Percentiles rank a stretch among this genome's conserved stretches.
These are phyloP conservation scores for Palythoa heliodiscus DNA, from an alignment of 92 coral and sea anemone species.

Conservation along the genomic window DNA sequence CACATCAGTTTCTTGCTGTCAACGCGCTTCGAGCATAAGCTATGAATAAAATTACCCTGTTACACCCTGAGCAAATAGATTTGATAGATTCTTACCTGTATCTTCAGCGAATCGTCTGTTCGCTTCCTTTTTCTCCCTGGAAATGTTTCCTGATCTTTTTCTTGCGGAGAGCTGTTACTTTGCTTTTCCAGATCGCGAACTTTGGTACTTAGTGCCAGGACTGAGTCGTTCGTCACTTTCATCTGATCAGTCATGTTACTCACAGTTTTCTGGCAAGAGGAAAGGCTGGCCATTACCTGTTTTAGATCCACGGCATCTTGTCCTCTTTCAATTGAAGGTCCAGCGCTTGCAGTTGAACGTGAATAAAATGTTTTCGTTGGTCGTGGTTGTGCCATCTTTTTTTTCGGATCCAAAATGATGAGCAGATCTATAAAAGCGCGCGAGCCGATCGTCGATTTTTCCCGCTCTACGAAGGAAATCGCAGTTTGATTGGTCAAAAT, in stretches of 20 bases:
- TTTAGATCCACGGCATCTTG: neutral
- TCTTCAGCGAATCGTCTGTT: neutral
- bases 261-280: neutral
- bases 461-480: neutral
- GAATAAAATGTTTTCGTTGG: neutral
- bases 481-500: neutral
- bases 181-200: neutral
- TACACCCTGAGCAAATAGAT: neutral
- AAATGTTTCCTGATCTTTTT: too few species aligned
- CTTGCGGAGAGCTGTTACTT: neutral
- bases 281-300: neutral
- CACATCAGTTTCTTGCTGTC: neutral
- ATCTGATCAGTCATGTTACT: neutral
- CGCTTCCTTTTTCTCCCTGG: too few species aligned
- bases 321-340: neutral
- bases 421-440: neutral
- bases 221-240: neutral
- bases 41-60: neutral
- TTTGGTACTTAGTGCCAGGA: neutral
- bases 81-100: neutral
- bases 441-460: neutral
- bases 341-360: neutral
- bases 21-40: neutral
- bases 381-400: too few species aligned
- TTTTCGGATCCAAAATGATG: too few species aligned